These are phyloP conservation scores for Triplophysa dalaica DNA, from an alignment of 2,113 vertebrate species.

Conservation along the genomic window DNA sequence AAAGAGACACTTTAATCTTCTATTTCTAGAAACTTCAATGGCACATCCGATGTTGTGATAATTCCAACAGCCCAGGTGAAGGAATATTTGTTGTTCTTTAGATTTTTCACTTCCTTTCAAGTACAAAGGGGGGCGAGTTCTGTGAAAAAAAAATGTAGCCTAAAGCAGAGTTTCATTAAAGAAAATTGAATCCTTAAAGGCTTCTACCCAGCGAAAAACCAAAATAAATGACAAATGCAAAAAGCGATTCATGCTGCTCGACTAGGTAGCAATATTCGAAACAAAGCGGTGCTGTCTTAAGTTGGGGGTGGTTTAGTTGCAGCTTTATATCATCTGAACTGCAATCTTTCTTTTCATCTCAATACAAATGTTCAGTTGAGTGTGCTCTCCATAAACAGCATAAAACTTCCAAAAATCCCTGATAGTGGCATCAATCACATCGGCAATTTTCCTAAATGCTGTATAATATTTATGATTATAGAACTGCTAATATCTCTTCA, in stretches of 20 bases:
- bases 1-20: neutral
- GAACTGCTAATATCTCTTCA: neutral
- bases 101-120: neutral
- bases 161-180: neutral
- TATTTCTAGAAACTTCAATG: neutral
- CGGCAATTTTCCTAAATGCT: neutral
- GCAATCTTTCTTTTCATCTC: neutral
- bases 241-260: neutral
- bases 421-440: neutral
- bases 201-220: neutral
- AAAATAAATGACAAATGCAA: neutral
- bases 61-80: neutral
- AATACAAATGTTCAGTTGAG: neutral
- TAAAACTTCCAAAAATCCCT: neutral
- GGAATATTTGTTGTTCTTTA: neutral
- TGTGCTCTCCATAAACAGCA: conserved; percentile 27
- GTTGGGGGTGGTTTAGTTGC: neutral
- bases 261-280: neutral
- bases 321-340: neutral
- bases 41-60: neutral
- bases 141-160: neutral
- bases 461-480: neutral
- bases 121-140: neutral
- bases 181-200: neutral
- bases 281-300: neutral